These are phyloP conservation scores for Gymnobelideus leadbeateri DNA, from an alignment of 2,113 vertebrate genomes.

Conservation along the genomic window DNA sequence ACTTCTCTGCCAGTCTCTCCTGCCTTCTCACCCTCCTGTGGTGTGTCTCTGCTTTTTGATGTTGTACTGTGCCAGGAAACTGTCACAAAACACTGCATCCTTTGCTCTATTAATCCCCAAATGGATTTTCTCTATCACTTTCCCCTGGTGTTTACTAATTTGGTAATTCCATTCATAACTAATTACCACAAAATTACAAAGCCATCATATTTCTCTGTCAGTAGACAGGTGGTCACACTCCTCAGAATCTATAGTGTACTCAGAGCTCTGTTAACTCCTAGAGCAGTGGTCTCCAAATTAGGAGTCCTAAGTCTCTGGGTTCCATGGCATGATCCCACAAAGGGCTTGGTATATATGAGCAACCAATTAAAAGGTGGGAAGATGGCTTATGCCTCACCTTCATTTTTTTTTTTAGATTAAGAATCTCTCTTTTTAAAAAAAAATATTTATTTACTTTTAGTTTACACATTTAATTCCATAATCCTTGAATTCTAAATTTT, in stretches of 20 bases:
- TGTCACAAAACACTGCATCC: not conserved
- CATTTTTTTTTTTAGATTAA: too few species aligned
- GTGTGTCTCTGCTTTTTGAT: not conserved
- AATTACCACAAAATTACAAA: not conserved
- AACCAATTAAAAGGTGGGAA: not conserved
- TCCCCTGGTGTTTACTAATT: slow-evolving; percentile 10
- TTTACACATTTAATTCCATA: too few species aligned
- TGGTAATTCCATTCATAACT: slow-evolving; percentile 11
- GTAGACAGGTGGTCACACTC: not conserved
- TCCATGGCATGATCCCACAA: not conserved
- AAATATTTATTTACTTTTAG: too few species aligned
- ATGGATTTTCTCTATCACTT: not conserved
- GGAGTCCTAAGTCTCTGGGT: not conserved
- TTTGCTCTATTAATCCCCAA: slow-evolving; percentile 50
- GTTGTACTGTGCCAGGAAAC: not conserved
- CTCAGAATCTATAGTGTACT: not conserved
- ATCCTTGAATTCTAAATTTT: too few species aligned
- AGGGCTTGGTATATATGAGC: not conserved
- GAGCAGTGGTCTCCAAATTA: not conserved
- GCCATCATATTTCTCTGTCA: not conserved
- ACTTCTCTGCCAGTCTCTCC: not conserved
- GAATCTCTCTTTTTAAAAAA: too few species aligned
- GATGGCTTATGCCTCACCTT: not conserved
- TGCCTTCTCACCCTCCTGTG: not conserved
- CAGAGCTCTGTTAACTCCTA: not conserved